Percentiles rank a stretch among this genome's conserved stretches.
Evolutionary conservation across 2,113 vertebrate species (phyloP).

Genomic region (Cheilinus undulatus): DNA sequence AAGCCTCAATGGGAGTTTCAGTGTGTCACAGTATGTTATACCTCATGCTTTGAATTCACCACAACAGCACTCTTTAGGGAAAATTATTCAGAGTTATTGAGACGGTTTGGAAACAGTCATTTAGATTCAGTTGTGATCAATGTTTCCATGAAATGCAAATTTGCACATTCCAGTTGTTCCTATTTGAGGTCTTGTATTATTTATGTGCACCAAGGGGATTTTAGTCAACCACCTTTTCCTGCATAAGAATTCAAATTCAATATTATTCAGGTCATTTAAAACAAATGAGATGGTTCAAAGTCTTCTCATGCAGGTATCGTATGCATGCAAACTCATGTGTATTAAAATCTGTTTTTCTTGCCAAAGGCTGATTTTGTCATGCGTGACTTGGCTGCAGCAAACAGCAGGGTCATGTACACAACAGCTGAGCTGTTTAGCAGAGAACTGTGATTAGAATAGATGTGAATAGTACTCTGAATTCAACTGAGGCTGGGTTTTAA

Average conservation of each 20-base stretch:
- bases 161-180: background rate
- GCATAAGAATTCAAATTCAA: background rate
- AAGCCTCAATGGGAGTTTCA: background rate
- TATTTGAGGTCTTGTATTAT: background rate
- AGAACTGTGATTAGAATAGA: background rate
- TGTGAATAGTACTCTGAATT: background rate
- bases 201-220: background rate
- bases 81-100: background rate
- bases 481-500: background rate
- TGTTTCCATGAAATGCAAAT: background rate
- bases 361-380: background rate
- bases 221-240: background rate
- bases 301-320: background rate
- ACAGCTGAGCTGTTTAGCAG: background rate
- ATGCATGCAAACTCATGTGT: background rate
- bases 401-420: slow-evolving; percentile 3
- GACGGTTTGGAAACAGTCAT: background rate
- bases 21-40: slow-evolving; percentile 4
- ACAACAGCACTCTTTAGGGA: background rate
- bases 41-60: slow-evolving; percentile 2
- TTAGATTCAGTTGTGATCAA: background rate
- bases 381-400: background rate
- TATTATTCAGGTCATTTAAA: background rate
- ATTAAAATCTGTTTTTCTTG: background rate
- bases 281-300: background rate